Conservation (phyloP, 2,113 vertebrate species). For the Sander vitreus region DNA sequence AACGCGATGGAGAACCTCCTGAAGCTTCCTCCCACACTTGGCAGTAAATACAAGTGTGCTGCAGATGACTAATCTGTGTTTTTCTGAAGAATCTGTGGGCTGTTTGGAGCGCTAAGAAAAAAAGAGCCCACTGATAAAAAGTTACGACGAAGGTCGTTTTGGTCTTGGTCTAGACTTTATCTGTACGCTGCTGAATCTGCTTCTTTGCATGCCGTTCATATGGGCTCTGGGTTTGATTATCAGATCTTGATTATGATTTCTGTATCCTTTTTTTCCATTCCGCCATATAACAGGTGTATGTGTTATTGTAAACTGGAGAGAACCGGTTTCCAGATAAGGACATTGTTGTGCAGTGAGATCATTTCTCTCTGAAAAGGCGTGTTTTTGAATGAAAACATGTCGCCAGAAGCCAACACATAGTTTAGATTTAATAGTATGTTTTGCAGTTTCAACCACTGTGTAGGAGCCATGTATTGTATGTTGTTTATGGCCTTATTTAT, state of each 20-base stretch:
- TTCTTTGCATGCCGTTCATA: not conserved
- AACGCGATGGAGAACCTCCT: not conserved
- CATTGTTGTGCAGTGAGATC: slow-evolving; percentile 19
- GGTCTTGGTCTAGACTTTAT: not conserved
- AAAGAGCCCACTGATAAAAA: no score
- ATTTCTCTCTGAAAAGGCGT: not conserved
- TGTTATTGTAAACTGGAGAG: not conserved
- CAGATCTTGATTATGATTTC: slow-evolving; percentile 14
- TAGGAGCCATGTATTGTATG: no score
- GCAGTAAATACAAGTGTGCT: not conserved
- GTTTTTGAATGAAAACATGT: not conserved
- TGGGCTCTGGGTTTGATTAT: not conserved
- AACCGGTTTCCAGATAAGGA: not conserved
- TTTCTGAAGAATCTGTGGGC: not conserved
- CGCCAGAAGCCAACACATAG: not conserved
- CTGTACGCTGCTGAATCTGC: not conserved
- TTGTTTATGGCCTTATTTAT: no score
- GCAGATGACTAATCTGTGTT: not conserved
- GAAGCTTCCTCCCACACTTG: not conserved
- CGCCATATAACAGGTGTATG: not conserved
- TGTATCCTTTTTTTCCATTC: not conserved
- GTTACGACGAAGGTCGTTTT: not conserved
- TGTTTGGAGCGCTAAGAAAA: not conserved
- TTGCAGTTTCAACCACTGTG: not conserved
- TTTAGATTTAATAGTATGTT: not conserved